These are phyloP conservation scores for Maconellicoccus hirsutus DNA, from an alignment of 1,140 invertebrate genomes.

Conservation along the genomic window DNA sequence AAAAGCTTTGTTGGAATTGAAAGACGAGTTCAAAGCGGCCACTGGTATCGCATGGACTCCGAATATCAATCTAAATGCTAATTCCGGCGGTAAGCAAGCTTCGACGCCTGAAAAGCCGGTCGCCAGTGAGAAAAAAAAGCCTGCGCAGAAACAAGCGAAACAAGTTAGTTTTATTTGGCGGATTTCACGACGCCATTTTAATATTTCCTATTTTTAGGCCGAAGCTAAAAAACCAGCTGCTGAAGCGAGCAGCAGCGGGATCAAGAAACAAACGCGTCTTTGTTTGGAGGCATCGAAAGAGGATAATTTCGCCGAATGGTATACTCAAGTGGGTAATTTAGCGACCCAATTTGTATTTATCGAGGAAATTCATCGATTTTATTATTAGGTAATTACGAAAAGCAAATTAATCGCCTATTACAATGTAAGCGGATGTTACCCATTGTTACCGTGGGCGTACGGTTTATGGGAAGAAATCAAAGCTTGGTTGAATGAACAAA, in stretches of 20 bases:
- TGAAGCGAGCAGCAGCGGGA: conserved; percentile 32
- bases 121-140: conserved; percentile 5
- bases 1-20: conserved; percentile 59
- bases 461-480: conserved; percentile 92
- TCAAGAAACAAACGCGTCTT: conserved; percentile 81
- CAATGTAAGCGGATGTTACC: conserved; percentile 97
- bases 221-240: conserved; percentile 24
- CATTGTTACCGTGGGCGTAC: conserved; percentile 91
- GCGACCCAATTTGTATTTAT: too few species aligned
- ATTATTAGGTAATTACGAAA: conserved; percentile 81
- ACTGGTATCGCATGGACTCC: conserved; percentile 51
- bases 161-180: not conserved
- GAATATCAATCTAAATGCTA: conserved; percentile 23
- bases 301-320: conserved; percentile 94
- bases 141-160: not conserved
- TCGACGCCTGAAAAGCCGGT: not conserved
- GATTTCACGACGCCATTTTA: not conserved
- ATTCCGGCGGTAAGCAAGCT: not conserved
- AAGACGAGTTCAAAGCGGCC: conserved; percentile 62
- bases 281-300: conserved; percentile 87
- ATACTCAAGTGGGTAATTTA: conserved; percentile 60
- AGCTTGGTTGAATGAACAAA: conserved; percentile 77
- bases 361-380: too few species aligned
- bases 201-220: not conserved
- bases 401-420: conserved; percentile 99